Evolutionary conservation across 2,888 invertebrate genomes (phyloP).

Genomic region (Melinopterus prodromus): DNA sequence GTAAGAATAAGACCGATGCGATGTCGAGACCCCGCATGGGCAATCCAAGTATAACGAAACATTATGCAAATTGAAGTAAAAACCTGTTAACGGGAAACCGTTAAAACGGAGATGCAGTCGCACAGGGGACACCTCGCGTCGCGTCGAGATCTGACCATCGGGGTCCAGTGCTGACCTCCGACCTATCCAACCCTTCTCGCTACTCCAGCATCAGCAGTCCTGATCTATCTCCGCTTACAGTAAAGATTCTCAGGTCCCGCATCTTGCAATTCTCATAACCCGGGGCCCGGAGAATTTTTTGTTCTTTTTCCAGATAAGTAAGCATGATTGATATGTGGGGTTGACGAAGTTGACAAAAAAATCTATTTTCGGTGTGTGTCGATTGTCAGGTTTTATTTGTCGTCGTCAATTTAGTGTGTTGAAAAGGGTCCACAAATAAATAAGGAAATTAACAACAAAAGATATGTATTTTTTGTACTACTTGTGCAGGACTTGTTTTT

Average conservation of each 20-base stretch:
- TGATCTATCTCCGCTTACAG: constrained; percentile 37
- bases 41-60: neutral
- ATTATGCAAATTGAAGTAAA: constrained; percentile 22
- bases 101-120: constrained; percentile 22
- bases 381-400: too few species aligned
- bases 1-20: neutral
- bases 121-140: constrained; percentile 19
- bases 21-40: neutral
- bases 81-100: constrained; percentile 32
- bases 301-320: neutral
- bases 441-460: too few species aligned
- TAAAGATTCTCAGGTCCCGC: constrained; percentile 34
- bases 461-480: too few species aligned
- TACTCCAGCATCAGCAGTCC: constrained; percentile 40
- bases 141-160: constrained; percentile 30
- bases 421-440: too few species aligned
- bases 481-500: too few species aligned
- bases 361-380: too few species aligned
- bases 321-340: too few species aligned
- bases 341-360: too few species aligned
- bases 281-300: constrained; percentile 36
- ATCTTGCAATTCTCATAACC: constrained; percentile 34
- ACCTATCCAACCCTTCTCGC: constrained; percentile 40
- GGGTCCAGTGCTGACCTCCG: constrained; percentile 39
- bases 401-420: too few species aligned